phyloP scores from a whole-genome alignment of 2,113 vertebrate genomes.

The Sus scrofa region T2T-Sscrofa CM000818.6:70613001-70613500 shows the following conservation, averaged over 20 bases:
- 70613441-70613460: conserved; percentile 78
- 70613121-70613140: background rate
- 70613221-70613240: conserved; percentile 65
- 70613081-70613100: background rate
- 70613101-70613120: background rate
- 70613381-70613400: conserved; percentile 75
- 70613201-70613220: conserved; percentile 70
- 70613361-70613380: conserved; percentile 76
- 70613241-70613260: conserved; percentile 74
- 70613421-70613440: conserved; percentile 82
- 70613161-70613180: background rate
- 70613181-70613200: conserved; percentile 43
- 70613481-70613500: conserved; percentile 40
- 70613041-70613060: background rate
- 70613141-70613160: background rate
- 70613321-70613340: conserved; percentile 80
- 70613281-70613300: conserved; percentile 78
- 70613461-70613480: conserved; percentile 75
- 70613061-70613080: background rate
- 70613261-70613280: conserved; percentile 81
- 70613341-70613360: conserved; percentile 82
- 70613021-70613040: background rate
- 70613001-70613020: background rate
- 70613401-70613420: conserved; percentile 77
- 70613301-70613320: conserved; percentile 84